These are phyloP conservation scores for Turnix velox DNA, from an alignment of 2,113 vertebrate species.

Conservation along the genomic window DNA sequence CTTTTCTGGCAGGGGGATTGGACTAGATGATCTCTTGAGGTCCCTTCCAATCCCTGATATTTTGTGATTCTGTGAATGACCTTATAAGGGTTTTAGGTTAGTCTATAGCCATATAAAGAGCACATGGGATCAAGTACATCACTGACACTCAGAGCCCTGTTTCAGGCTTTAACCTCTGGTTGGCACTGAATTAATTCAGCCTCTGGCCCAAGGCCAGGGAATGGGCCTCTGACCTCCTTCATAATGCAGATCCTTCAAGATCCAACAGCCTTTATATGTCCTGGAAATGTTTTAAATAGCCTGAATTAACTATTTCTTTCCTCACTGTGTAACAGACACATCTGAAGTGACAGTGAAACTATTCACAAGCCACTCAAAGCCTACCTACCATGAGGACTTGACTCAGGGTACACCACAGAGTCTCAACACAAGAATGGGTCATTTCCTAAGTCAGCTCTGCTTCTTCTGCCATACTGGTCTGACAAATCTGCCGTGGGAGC, in stretches of 20 bases:
- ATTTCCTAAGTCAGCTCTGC: rapidly evolving
- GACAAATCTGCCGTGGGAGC: background rate
- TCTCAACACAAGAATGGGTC: background rate
- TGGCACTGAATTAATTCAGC: background rate
- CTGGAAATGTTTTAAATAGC: background rate
- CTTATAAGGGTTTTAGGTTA: background rate
- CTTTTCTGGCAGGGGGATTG: no score
- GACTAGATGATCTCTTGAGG: no score
- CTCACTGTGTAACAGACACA: background rate
- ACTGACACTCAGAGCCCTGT: background rate
- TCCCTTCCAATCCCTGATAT: no score
- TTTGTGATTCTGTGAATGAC: no score
- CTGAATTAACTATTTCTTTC: background rate
- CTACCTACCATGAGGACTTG: background rate
- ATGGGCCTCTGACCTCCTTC: background rate
- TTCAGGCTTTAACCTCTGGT: background rate
- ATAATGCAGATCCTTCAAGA: background rate
- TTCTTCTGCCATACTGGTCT: background rate
- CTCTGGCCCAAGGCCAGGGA: background rate
- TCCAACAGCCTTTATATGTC: background rate
- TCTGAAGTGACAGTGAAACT: background rate
- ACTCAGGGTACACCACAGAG: background rate
- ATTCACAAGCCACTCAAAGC: background rate
- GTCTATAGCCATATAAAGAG: background rate
- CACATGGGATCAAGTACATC: background rate